Evolutionary conservation across 2,888 invertebrate species (phyloP).

Genomic region (Portevinia maculata): DNA sequence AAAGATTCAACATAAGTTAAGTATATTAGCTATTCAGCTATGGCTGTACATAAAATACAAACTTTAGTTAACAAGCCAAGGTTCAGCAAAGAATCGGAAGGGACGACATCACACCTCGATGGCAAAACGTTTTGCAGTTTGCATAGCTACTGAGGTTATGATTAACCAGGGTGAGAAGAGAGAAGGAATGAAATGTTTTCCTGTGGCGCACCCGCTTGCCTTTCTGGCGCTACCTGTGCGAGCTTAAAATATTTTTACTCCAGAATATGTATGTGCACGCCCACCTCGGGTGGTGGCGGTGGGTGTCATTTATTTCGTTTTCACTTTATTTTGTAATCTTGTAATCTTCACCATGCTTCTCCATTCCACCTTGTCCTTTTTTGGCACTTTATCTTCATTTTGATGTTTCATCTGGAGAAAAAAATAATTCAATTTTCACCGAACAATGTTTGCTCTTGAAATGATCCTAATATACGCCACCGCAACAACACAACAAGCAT

Average conservation of each 20-base stretch:
- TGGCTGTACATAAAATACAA: background rate
- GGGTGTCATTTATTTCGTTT: conserved; percentile 59
- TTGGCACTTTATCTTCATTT: conserved; percentile 32
- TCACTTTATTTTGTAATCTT: conserved; percentile 61
- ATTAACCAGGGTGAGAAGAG: conserved; percentile 62
- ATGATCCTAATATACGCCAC: conserved; percentile 59
- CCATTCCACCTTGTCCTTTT: background rate
- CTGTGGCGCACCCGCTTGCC: background rate
- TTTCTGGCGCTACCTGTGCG: background rate
- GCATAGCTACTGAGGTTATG: conserved; percentile 64
- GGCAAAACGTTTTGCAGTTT: conserved; percentile 35
- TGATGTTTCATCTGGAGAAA: conserved; percentile 7
- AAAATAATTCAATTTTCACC: conserved; percentile 62
- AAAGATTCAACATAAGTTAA: background rate
- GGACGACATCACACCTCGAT: conserved; percentile 24
- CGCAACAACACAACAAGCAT: conserved; percentile 43
- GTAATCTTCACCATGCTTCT: conserved; percentile 15
- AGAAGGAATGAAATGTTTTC: conserved; percentile 58
- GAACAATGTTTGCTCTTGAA: conserved; percentile 62
- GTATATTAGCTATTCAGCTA: background rate
- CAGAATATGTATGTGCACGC: conserved; percentile 26
- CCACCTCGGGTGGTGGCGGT: background rate
- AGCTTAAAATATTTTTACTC: conserved; percentile 52
- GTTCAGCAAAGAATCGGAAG: conserved; percentile 6
- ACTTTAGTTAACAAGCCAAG: conserved; percentile 26